Conservation (phyloP, 1,140 invertebrate species). For the Hylyphantes graminicola region DNA sequence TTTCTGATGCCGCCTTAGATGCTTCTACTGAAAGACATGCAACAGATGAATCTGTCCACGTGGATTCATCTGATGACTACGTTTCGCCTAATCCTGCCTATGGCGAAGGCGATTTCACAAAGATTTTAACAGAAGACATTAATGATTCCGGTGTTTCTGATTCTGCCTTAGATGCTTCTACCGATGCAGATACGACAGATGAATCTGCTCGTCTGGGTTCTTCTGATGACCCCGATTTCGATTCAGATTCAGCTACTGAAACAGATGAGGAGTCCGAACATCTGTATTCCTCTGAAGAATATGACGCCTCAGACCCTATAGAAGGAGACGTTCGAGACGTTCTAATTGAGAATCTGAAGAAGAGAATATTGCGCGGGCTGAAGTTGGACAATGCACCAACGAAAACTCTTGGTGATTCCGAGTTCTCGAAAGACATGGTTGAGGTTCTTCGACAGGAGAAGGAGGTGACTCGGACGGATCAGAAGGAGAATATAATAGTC, state of each 20-base stretch:
- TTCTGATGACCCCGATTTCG: neutral
- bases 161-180: neutral
- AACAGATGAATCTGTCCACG: no score
- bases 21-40: no score
- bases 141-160: no score
- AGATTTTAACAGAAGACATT: no score
- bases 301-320: neutral
- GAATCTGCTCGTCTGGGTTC: neutral
- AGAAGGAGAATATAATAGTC: constrained; percentile 17
- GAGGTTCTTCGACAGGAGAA: neutral
- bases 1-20: no score
- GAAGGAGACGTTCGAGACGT: neutral
- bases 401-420: neutral
- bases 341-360: constrained; percentile 8
- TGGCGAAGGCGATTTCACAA: no score
- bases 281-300: neutral
- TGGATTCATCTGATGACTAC: no score
- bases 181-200: neutral
- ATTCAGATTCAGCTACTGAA: neutral
- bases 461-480: neutral
- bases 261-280: neutral
- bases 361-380: neutral
- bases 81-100: no score
- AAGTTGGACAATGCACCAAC: neutral
- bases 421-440: neutral